Evolutionary conservation across 2,797 vertebrate species (phyloP), one percentile per base, ranked within the genome.

Genomic region (Epinephelus malabaricus): DNA sequence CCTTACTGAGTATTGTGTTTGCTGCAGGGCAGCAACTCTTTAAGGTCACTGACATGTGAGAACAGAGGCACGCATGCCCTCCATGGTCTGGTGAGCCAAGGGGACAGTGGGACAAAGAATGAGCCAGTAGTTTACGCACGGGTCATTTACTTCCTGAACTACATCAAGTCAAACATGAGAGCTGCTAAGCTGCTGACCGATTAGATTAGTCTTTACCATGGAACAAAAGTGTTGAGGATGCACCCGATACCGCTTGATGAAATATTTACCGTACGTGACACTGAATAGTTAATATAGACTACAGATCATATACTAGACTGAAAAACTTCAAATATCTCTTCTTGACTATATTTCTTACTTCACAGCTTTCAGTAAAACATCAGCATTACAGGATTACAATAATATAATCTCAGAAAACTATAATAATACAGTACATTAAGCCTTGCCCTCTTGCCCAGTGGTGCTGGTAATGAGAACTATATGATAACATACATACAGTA

Each of bases 61-160:
- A 78, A 53, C 46, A 18, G 76, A 73, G 54, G 49, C 81, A 14
- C 4, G 6, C 58, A 27, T 75, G 84, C 74, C 78, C 59, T 82
- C 65, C 66, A 49, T 74, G 80, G 63, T 83, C 75, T 51, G 66
- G 40, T 71, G 79, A 87, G 51, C 73, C 25, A 45, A 59, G 40
- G 17, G 72, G 49, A 51, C 55, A 15, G 61, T 70, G 51, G 56
- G 34, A 77, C 66, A 89, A 75, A 78, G 40, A 76, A 21, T 58
- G 76, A 78, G 49, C 50, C 73, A 63, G 51, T 55, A n/a, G 53
- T 75, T 86, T 78, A 84, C 13, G 23, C 58, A 80, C 2, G 34
- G 79, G 65, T 84, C 78, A 79, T 86, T 86, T 76, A 80, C 72
- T 81, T 61, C 9, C 17, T 71, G 64, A 70, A 78, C 47, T 63